Evolutionary conservation across 1,140 invertebrate species (phyloP).

Genomic region (Tetragonula clypearis): DNA sequence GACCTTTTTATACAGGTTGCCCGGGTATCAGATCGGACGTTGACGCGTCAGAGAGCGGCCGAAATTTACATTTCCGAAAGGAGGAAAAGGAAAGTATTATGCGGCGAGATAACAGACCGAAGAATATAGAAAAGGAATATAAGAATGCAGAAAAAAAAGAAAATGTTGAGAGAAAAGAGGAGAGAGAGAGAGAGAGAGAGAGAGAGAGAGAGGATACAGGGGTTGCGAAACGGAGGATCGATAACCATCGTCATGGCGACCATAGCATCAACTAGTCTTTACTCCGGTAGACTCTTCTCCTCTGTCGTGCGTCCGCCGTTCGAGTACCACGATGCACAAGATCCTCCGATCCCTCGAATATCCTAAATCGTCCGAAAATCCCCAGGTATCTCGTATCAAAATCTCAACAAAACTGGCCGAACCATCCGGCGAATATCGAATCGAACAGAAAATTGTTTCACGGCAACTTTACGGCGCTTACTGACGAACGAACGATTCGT

Average conservation of each 20-base stretch:
- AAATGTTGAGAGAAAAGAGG: not conserved
- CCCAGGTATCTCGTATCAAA: not conserved
- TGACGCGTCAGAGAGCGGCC: not conserved
- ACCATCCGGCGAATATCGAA: not conserved
- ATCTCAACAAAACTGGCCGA: not conserved
- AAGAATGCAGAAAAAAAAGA: not conserved
- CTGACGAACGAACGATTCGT: not conserved
- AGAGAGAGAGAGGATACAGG: slow-evolving; percentile 13
- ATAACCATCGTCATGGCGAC: slow-evolving; percentile 75
- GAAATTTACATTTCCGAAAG: not conserved
- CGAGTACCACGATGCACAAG: not conserved
- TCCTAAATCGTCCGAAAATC: not conserved
- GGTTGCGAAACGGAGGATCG: slow-evolving; percentile 58
- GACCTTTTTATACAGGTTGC: not conserved
- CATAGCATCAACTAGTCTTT: slow-evolving; percentile 69
- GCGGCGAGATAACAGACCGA: not conserved
- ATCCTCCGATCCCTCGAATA: not conserved
- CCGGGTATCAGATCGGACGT: not conserved
- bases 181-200: not conserved
- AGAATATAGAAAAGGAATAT: too few species aligned
- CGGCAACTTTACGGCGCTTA: not conserved
- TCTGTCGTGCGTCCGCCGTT: not conserved
- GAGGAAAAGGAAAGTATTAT: not conserved
- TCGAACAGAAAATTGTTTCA: not conserved
- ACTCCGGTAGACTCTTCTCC: slow-evolving; percentile 9